Percentiles rank a stretch among this genome's conserved stretches.
Evolutionary conservation across 2,113 vertebrate species (phyloP).

Genomic region (Ovibos moschatus): DNA sequence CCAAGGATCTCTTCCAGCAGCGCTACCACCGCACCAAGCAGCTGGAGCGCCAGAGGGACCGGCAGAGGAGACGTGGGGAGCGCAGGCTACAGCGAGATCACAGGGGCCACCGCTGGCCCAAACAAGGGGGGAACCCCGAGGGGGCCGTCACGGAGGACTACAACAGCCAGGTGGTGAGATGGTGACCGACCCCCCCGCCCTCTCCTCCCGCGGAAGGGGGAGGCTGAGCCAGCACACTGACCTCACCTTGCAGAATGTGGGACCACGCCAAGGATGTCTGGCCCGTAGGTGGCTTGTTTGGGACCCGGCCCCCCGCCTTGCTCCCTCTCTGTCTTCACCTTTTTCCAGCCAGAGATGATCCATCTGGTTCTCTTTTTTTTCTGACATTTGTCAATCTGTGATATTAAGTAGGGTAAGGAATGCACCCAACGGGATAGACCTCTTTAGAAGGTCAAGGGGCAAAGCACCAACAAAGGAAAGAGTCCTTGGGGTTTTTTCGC

Average conservation of each 20-base stretch:
- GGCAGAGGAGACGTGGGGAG: slow-evolving; percentile 89
- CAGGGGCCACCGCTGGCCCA: slow-evolving; percentile 81
- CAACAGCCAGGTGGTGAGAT: slow-evolving; percentile 94
- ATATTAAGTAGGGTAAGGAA: slow-evolving; percentile 44
- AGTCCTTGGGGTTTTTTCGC: neutral
- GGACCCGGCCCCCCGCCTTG: neutral
- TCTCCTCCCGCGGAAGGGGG: neutral
- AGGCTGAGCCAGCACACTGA: neutral
- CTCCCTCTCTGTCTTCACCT: slow-evolving; percentile 58
- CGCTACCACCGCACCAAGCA: slow-evolving; percentile 94
- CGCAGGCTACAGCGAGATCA: slow-evolving; percentile 88
- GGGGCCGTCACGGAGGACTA: slow-evolving; percentile 94
- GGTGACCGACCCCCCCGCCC: slow-evolving; percentile 82
- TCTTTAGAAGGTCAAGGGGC: slow-evolving; percentile 42
- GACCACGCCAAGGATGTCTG: neutral
- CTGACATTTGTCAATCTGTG: slow-evolving; percentile 11
- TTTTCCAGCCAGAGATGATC: slow-evolving; percentile 57
- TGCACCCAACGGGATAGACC: neutral
- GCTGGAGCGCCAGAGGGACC: slow-evolving; percentile 89
- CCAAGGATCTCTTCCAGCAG: slow-evolving; percentile 96
- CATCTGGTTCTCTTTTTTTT: neutral
- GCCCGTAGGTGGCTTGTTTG: neutral
- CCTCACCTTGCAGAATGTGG: neutral
- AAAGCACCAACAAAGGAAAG: neutral
- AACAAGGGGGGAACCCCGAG: slow-evolving; percentile 71